Evolutionary conservation across 2,797 vertebrate genomes (phyloP).

Genomic region (Hozukius guyotensis): DNA sequence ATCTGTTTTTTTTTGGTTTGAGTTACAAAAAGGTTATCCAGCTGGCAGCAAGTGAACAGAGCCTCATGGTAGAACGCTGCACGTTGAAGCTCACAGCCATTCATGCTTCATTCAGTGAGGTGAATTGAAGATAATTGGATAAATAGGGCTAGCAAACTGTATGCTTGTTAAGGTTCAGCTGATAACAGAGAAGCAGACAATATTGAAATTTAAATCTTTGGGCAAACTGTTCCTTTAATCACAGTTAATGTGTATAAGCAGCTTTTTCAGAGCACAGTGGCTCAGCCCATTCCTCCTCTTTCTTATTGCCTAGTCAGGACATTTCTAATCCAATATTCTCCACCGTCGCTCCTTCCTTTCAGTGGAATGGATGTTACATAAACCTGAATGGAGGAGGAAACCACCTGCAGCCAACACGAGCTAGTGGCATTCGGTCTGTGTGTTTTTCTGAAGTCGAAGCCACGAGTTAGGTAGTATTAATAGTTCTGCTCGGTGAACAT

Average conservation of each 20-base stretch:
- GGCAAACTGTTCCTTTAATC: background rate
- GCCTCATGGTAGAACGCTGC: constrained; percentile 16
- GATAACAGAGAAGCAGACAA: background rate
- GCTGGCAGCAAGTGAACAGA: constrained; percentile 25
- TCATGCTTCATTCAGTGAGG: constrained; percentile 3
- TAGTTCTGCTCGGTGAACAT: constrained; percentile 60
- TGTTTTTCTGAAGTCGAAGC: constrained; percentile 38
- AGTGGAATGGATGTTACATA: constrained; percentile 57
- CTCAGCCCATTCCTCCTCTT: background rate
- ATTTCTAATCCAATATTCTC: constrained; percentile 16
- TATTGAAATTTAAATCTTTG: background rate
- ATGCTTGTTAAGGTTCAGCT: background rate
- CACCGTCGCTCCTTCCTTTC: background rate
- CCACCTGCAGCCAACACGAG: constrained; percentile 45
- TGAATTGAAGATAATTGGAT: background rate
- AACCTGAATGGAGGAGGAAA: constrained; percentile 58
- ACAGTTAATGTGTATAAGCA: background rate
- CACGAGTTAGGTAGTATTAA: constrained; percentile 56
- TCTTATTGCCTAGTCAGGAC: background rate
- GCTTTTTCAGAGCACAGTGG: constrained; percentile 3
- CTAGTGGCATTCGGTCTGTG: constrained; percentile 29
- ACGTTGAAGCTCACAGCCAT: background rate
- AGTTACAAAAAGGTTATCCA: constrained; percentile 31
- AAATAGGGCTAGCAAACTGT: background rate
- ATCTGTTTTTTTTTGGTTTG: constrained; percentile 4